These are phyloP conservation scores for Anser cygnoides DNA, from an alignment of 2,113 vertebrate species.

Conservation along the genomic window DNA sequence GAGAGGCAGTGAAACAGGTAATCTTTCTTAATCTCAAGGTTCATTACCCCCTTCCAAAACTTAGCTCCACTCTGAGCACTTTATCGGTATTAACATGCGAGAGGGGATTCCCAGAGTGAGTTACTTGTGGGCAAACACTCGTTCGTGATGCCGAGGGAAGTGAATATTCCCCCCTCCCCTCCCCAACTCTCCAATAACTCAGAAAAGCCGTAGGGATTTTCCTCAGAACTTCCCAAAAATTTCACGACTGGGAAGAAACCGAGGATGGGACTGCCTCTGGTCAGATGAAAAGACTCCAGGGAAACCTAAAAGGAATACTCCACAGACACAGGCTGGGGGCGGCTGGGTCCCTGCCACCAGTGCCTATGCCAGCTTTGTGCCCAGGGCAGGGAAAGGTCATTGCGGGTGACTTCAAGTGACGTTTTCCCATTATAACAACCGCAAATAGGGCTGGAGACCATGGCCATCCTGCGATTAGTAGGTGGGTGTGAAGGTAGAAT, in stretches of 20 bases:
- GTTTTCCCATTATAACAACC: background rate
- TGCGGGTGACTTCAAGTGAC: background rate
- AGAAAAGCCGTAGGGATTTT: constrained; percentile 56
- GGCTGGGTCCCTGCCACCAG: background rate
- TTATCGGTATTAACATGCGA: background rate
- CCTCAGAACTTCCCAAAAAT: constrained; percentile 46
- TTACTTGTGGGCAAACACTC: background rate
- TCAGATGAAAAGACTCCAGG: background rate
- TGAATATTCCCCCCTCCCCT: background rate
- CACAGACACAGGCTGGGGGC: background rate
- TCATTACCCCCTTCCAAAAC: background rate
- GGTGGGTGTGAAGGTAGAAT: background rate
- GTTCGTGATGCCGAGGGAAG: background rate
- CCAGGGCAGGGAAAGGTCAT: background rate
- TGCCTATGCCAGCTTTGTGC: background rate
- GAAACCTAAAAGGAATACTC: background rate
- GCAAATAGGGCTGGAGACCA: background rate
- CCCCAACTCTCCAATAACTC: background rate
- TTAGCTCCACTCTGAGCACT: background rate
- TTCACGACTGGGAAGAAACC: background rate
- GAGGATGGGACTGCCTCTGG: background rate
- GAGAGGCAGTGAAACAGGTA: background rate
- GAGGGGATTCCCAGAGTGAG: constrained; percentile 40
- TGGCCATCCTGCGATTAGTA: background rate
- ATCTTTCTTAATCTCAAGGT: background rate